Conservation (phyloP, 2,888 invertebrate species). For the Sthenelais limicola region DNA sequence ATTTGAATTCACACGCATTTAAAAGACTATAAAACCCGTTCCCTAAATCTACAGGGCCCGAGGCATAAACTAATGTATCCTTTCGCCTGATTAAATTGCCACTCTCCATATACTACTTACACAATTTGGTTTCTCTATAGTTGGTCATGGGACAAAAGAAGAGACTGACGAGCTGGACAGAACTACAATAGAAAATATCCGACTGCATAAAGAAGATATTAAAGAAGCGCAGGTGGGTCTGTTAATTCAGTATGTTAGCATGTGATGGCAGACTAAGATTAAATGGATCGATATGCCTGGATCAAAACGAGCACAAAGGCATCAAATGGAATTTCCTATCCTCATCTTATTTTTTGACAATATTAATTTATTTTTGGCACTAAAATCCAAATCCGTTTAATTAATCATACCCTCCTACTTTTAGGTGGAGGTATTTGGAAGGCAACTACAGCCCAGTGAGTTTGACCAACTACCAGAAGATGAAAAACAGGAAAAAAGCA, state of each 20-base stretch:
- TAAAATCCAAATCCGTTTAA: background rate
- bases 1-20: no score
- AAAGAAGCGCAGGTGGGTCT: slow-evolving; percentile 51
- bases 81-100: no score
- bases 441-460: slow-evolving; percentile 63
- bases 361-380: background rate
- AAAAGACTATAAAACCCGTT: no score
- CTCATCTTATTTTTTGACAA: background rate
- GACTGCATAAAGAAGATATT: slow-evolving; percentile 50
- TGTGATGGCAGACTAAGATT: background rate
- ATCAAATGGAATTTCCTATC: no score
- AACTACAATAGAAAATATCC: slow-evolving; percentile 45
- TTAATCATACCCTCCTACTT: background rate
- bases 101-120: no score
- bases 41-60: no score
- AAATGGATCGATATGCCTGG: no score
- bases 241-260: background rate
- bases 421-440: slow-evolving; percentile 61
- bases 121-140: slow-evolving; percentile 42
- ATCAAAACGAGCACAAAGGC: no score
- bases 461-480: slow-evolving; percentile 59
- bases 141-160: slow-evolving; percentile 50
- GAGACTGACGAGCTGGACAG: slow-evolving; percentile 46
- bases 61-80: no score
- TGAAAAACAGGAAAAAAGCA: slow-evolving; percentile 39